phyloP scores from a whole-genome alignment of 2,888 invertebrate genomes.

The Diarsia brunnea region DNA sequence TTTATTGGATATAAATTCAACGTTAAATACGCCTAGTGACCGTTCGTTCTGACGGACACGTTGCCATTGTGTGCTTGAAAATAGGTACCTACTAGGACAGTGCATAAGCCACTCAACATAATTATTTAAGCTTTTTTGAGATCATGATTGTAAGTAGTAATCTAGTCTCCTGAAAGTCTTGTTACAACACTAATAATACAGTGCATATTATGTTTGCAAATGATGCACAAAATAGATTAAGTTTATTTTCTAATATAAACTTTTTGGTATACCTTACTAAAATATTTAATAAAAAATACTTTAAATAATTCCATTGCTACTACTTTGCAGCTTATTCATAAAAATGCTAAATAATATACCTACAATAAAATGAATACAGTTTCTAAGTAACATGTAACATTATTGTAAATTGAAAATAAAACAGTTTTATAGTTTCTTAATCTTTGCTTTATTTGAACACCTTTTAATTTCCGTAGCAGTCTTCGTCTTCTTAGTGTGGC shows the following conservation, averaged over 20 bases:
- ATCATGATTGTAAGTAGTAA: background rate
- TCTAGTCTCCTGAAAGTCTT: background rate
- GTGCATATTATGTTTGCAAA: background rate
- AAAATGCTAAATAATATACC: slow-evolving; percentile 47
- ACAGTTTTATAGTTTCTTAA: slow-evolving; percentile 65
- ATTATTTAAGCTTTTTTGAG: background rate
- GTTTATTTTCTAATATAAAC: slow-evolving; percentile 5
- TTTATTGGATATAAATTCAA: too few relatives aligned
- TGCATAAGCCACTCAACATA: background rate
- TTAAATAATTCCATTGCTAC: slow-evolving; percentile 18
- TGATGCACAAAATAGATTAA: background rate
- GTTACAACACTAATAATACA: background rate
- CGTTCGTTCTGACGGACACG: too few relatives aligned
- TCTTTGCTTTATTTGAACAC: slow-evolving; percentile 48
- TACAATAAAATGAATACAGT: slow-evolving; percentile 46
- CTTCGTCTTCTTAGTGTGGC: background rate
- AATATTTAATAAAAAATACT: background rate
- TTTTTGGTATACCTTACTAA: background rate
- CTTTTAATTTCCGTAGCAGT: background rate
- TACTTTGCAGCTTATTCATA: slow-evolving; percentile 46
- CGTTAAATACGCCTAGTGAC: too few relatives aligned
- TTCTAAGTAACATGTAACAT: slow-evolving; percentile 43
- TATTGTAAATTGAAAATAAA: slow-evolving; percentile 59
- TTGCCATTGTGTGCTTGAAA: background rate
- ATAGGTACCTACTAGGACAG: background rate